Evolutionary conservation across 1,140 invertebrate species (phyloP).

Genomic region (Apis florea): DNA sequence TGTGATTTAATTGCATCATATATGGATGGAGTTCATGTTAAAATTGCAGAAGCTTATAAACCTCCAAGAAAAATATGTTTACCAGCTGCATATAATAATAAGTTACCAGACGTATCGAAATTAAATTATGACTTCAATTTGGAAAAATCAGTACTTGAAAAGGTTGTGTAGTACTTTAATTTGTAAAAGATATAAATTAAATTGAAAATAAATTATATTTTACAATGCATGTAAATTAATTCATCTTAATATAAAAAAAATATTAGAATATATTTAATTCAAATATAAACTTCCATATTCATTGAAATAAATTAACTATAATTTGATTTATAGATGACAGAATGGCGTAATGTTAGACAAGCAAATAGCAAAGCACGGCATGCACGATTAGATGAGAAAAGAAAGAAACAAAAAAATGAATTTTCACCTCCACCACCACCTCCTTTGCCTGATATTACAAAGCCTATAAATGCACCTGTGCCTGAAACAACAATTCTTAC

Average conservation of each 20-base stretch:
- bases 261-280: background rate
- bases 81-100: constrained; percentile 84
- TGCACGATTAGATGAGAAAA: constrained; percentile 82
- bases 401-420: constrained; percentile 80
- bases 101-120: constrained; percentile 79
- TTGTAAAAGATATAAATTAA: background rate
- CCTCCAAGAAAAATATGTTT: constrained; percentile 87
- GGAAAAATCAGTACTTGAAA: constrained; percentile 85
- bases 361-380: constrained; percentile 82
- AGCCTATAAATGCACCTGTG: constrained; percentile 79
- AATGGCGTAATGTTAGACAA: constrained; percentile 84
- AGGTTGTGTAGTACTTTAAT: constrained; percentile 68
- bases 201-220: background rate
- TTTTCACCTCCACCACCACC: constrained; percentile 71
- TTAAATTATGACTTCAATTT: constrained; percentile 87
- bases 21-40: constrained; percentile 91
- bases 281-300: background rate
- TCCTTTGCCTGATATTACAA: constrained; percentile 71
- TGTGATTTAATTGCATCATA: constrained; percentile 80
- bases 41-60: constrained; percentile 92
- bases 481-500: constrained; percentile 75
- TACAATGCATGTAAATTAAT: background rate
- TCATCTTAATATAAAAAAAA: background rate
- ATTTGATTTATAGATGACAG: constrained; percentile 79
- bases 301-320: background rate